Evolutionary conservation across 2,888 invertebrate species (phyloP).

Genomic region (Lepidonotus clava): DNA sequence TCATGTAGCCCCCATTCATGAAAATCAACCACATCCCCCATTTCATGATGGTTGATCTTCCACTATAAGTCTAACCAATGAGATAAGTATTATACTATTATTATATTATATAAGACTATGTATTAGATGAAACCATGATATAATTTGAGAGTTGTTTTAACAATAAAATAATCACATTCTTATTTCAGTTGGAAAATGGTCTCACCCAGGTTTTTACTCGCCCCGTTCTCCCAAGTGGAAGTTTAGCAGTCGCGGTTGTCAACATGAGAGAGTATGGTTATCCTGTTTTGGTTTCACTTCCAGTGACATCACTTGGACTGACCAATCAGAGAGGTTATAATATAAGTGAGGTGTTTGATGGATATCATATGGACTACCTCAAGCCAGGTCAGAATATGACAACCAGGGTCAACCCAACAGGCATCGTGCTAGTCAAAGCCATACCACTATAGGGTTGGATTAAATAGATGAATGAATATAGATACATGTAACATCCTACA

Average conservation of each 20-base stretch:
- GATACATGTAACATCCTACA: too few species aligned
- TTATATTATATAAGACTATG: not conserved
- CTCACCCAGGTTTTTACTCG: constrained; percentile 96
- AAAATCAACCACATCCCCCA: too few species aligned
- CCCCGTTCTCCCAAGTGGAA: constrained; percentile 72
- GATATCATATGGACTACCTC: constrained; percentile 66
- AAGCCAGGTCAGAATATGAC: constrained; percentile 65
- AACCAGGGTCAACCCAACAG: constrained; percentile 63
- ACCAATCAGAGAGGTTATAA: constrained; percentile 68
- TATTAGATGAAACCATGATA: not conserved
- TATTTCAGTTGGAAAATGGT: constrained; percentile 58
- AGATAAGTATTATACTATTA: not conserved
- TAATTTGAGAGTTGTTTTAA: not conserved
- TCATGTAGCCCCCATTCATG: too few species aligned
- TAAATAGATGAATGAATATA: too few species aligned
- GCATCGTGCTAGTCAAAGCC: constrained; percentile 61
- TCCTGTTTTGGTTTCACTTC: constrained; percentile 63
- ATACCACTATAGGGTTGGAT: constrained; percentile 44
- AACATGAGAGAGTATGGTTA: constrained; percentile 69
- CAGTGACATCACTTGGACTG: constrained; percentile 67
- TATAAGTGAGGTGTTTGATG: constrained; percentile 74
- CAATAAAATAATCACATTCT: not conserved
- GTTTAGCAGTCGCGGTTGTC: constrained; percentile 71
- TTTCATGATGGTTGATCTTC: too few species aligned
- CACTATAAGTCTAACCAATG: too few species aligned